These are phyloP conservation scores for Palythoa heliodiscus DNA, from an alignment of 92 coral and sea anemone species.

Conservation along the genomic window DNA sequence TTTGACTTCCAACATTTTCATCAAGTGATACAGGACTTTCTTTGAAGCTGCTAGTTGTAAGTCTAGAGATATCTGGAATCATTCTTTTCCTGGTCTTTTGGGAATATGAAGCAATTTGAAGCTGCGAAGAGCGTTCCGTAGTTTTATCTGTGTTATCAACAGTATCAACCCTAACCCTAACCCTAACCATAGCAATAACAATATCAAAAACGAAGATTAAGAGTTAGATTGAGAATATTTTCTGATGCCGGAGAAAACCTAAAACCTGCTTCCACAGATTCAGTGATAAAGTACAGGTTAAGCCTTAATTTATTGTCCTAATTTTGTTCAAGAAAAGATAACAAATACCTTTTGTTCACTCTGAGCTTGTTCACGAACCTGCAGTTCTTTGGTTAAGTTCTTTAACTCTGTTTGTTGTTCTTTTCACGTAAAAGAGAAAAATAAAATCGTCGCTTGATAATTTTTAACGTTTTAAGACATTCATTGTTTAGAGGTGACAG, in stretches of 20 bases:
- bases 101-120: not conserved
- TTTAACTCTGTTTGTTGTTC: slow-evolving; percentile 47
- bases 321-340: not conserved
- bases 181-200: not conserved
- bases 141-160: not conserved
- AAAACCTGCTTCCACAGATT: no score
- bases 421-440: not conserved
- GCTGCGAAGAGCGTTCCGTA: not conserved
- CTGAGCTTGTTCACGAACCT: slow-evolving; percentile 35
- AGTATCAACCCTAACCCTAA: no score
- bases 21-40: not conserved
- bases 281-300: no score
- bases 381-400: slow-evolving; percentile 9
- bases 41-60: slow-evolving; percentile 5
- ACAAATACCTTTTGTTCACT: slow-evolving; percentile 45
- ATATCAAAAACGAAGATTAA: not conserved
- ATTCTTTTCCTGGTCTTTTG: not conserved
- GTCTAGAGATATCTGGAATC: slow-evolving; percentile 10
- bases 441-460: not conserved
- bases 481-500: not conserved
- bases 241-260: no score
- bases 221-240: no score
- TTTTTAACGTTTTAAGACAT: not conserved
- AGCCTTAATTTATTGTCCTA: not conserved
- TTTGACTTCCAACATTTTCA: not conserved